A percentile compares a stretch with the other conserved stretches of the same genome.
Conservation (phyloP, 2,797 vertebrate species). For the Urosaurus nigricauda region DNA sequence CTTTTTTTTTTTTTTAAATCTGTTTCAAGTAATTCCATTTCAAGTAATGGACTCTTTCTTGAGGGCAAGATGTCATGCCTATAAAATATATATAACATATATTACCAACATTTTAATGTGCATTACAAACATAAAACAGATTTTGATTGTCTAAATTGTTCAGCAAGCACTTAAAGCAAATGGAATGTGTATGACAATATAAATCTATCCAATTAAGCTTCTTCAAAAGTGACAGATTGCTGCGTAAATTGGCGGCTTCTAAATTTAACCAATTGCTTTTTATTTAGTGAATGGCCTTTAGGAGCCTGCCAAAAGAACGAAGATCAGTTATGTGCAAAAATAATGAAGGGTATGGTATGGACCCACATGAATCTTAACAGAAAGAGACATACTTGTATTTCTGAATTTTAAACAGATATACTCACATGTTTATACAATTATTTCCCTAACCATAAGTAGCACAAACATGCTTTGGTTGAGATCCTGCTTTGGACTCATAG, state of each 20-base stretch:
- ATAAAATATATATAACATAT: conserved; percentile 7
- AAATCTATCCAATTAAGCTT: conserved; percentile 26
- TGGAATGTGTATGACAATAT: conserved; percentile 7
- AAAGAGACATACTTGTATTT: not conserved
- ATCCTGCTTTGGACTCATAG: too few species aligned
- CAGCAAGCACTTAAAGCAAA: conserved; percentile 25
- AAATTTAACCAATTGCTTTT: conserved; percentile 14
- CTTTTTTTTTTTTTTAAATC: not conserved
- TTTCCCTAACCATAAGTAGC: not conserved
- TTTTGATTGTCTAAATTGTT: conserved; percentile 37
- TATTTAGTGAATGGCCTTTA: conserved; percentile 23
- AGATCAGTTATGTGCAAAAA: conserved; percentile 12
- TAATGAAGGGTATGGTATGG: not conserved
- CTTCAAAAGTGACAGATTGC: conserved; percentile 7
- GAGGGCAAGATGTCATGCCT: conserved; percentile 2
- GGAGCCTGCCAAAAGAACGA: not conserved
- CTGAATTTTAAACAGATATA: not conserved
- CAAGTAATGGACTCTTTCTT: not conserved
- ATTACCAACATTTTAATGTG: conserved; percentile 23
- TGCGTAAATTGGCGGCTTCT: conserved; percentile 3
- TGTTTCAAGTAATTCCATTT: conserved; percentile 12
- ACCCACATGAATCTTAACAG: too few species aligned
- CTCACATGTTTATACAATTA: not conserved
- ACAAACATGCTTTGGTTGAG: not conserved
- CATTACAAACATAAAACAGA: conserved; percentile 23